Conservation (phyloP, 2,113 vertebrate genomes). For the Serinus canaria region DNA sequence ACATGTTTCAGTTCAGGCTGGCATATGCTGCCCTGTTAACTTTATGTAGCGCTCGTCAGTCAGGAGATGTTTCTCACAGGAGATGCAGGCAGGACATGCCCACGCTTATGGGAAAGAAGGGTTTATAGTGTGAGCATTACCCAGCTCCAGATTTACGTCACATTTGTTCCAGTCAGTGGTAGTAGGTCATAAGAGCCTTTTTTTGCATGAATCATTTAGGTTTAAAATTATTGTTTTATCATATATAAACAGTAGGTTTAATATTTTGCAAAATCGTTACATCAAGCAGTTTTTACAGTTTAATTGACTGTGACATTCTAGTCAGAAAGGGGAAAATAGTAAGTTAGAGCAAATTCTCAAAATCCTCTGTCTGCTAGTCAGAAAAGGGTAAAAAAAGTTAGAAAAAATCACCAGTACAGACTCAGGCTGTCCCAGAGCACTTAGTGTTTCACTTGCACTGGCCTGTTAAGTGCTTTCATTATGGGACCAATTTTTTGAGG, state of each 20-base stretch:
- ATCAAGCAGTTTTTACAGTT: background rate
- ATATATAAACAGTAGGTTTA: background rate
- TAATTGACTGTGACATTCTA: background rate
- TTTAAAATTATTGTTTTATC: background rate
- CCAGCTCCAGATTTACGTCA: background rate
- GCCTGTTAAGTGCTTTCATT: background rate
- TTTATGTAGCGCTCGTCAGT: background rate
- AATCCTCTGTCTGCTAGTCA: background rate
- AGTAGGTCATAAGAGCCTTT: conserved; percentile 1
- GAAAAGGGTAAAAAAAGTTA: background rate
- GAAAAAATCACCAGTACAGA: background rate
- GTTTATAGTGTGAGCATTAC: background rate
- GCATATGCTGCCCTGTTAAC: background rate
- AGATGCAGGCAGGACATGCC: background rate
- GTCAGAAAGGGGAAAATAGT: background rate
- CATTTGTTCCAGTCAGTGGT: conserved; percentile 32
- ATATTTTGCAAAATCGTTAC: background rate
- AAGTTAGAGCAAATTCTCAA: background rate
- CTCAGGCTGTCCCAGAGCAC: background rate
- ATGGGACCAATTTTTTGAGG: background rate
- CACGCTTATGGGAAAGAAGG: background rate
- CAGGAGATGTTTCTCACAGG: background rate
- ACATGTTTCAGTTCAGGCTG: background rate
- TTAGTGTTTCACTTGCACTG: background rate
- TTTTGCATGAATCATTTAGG: background rate